Percentiles rank a stretch among this genome's conserved stretches.
These are phyloP conservation scores for Malurus splendens DNA, from an alignment of 2,797 vertebrate species.

Conservation along the genomic window DNA sequence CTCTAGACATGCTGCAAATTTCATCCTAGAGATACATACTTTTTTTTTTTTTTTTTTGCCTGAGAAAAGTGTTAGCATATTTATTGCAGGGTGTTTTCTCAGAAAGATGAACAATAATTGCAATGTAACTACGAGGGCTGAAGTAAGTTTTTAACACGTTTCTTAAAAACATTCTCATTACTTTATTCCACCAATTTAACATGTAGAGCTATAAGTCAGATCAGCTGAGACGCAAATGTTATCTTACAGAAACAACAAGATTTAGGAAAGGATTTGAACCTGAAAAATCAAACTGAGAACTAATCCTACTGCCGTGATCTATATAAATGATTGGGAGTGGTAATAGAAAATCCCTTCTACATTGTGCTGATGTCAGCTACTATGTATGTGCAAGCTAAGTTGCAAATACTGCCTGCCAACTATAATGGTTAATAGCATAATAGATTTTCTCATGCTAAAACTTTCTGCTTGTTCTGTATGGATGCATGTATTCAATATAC, in stretches of 20 bases:
- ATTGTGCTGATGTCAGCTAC: background rate
- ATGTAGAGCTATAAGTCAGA: background rate
- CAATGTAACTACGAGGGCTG: background rate
- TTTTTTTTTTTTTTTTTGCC: background rate
- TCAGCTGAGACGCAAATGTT: background rate
- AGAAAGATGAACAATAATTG: background rate
- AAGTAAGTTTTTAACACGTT: background rate
- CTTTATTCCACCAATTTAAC: background rate
- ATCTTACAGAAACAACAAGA: background rate
- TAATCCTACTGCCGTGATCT: background rate
- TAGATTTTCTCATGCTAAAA: constrained; percentile 14
- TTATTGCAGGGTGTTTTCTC: background rate
- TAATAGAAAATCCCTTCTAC: background rate
- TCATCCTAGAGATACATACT: background rate
- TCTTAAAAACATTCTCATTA: background rate
- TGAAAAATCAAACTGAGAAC: background rate
- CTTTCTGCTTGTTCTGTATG: background rate
- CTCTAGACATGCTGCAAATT: background rate
- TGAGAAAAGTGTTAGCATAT: background rate
- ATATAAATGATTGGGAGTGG: background rate
- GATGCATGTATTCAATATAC: background rate
- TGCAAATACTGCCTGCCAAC: background rate
- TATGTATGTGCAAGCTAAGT: background rate
- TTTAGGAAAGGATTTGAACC: constrained; percentile 5
- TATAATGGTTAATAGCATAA: background rate